Percentiles rank a stretch among this genome's conserved stretches.
Conservation (phyloP, 1,140 invertebrate species). For the Drosophila micromelanica region DNA sequence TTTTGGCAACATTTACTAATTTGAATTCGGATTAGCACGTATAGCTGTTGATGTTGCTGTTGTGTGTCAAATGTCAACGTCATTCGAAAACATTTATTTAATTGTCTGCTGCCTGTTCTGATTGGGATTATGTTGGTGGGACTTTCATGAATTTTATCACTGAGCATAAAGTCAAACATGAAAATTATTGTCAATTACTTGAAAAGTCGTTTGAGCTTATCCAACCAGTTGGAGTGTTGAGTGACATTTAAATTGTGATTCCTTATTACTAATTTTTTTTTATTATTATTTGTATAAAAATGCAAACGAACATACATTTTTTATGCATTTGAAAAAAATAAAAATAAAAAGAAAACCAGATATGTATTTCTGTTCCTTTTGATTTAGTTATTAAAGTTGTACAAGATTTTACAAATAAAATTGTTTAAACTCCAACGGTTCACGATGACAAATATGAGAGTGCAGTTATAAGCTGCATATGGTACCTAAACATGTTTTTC, state of each 20-base stretch:
- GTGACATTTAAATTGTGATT: not conserved
- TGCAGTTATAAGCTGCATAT: not conserved
- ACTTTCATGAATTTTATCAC: conserved; percentile 2
- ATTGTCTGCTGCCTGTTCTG: conserved; percentile 12
- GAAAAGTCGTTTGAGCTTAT: too few species aligned
- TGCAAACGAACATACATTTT: too few species aligned
- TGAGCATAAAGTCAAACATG: not conserved
- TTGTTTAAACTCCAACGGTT: too few species aligned
- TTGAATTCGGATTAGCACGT: not conserved
- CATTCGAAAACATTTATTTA: conserved; percentile 6
- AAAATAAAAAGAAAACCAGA: too few species aligned
- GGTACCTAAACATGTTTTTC: too few species aligned
- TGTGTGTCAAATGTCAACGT: conserved; percentile 16
- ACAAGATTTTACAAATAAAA: too few species aligned
- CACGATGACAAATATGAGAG: too few species aligned
- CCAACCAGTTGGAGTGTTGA: not conserved
- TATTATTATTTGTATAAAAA: too few species aligned
- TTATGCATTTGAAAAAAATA: too few species aligned
- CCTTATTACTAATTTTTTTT: too few species aligned
- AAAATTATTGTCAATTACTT: not conserved
- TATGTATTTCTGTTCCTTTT: too few species aligned
- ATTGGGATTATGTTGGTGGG: not conserved
- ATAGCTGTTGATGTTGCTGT: not conserved
- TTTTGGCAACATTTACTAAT: conserved; percentile 27
- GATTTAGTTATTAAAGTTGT: too few species aligned